A percentile compares a stretch with the other conserved stretches of the same genome.
These are phyloP conservation scores for Martes martes DNA, from an alignment of 2,113 vertebrate genomes.

Conservation along the genomic window DNA sequence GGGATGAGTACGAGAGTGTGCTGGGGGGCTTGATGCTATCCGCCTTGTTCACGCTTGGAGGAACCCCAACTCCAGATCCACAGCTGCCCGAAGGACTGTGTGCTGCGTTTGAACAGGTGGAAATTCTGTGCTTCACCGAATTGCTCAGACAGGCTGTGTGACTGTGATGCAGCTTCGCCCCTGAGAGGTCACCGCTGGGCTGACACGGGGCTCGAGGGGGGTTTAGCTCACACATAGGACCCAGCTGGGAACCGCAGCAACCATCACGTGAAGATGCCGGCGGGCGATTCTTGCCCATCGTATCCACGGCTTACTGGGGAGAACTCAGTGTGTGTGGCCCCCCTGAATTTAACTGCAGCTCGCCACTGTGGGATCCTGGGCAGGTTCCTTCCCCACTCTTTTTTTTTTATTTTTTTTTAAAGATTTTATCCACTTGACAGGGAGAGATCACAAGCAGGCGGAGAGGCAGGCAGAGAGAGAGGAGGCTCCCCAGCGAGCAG, in stretches of 20 bases:
- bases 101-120: neutral
- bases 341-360: neutral
- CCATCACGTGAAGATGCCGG: accelerated
- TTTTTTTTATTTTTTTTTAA: too few relatives aligned
- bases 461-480: too few relatives aligned
- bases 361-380: neutral
- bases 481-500: too few relatives aligned
- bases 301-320: neutral
- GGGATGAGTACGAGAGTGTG: neutral
- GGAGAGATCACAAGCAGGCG: too few relatives aligned
- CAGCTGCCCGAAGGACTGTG: neutral
- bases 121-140: neutral
- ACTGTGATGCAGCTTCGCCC: neutral
- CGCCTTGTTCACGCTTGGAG: neutral
- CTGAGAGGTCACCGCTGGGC: neutral
- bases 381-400: neutral
- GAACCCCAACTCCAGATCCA: neutral
- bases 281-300: accelerated
- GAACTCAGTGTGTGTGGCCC: neutral
- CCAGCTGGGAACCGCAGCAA: neutral
- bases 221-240: neutral
- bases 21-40: neutral
- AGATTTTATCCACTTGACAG: too few relatives aligned
- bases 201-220: neutral
- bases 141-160: neutral